Evolutionary conservation across 2,888 invertebrate genomes (phyloP).

Genomic region (Marasmarcha lunaedactyla): DNA sequence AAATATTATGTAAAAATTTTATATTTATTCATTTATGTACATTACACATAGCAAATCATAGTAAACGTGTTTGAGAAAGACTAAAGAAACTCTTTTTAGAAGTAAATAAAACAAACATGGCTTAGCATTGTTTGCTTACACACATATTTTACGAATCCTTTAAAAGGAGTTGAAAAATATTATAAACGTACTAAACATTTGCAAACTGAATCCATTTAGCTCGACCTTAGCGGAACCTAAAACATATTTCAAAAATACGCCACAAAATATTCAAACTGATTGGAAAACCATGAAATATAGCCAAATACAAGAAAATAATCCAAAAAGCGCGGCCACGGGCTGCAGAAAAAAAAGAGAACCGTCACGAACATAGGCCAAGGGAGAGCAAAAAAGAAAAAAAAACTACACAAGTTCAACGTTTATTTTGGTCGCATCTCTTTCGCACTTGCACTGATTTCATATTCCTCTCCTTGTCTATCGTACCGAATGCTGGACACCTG

Average conservation of each 20-base stretch:
- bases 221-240: no score
- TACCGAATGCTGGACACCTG: constrained; percentile 69
- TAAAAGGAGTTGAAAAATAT: no score
- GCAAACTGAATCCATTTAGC: no score
- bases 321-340: constrained; percentile 50
- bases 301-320: constrained; percentile 64
- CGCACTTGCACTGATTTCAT: constrained; percentile 24
- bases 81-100: no score
- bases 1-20: no score
- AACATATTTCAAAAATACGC: background rate
- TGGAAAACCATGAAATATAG: constrained; percentile 44
- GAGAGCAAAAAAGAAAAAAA: constrained; percentile 63
- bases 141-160: no score
- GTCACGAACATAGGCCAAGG: constrained; percentile 70
- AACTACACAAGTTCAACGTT: constrained; percentile 65
- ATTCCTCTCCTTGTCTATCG: constrained; percentile 36
- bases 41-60: no score
- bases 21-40: no score
- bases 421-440: constrained; percentile 64
- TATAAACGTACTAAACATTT: no score
- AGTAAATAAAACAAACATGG: no score
- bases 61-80: no score
- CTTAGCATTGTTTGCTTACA: no score
- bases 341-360: constrained; percentile 58
- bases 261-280: background rate